A percentile compares a stretch with the other conserved stretches of the same genome.
phyloP scores from a whole-genome alignment of 1,140 invertebrate genomes.

The Brachionus angularis region DNA sequence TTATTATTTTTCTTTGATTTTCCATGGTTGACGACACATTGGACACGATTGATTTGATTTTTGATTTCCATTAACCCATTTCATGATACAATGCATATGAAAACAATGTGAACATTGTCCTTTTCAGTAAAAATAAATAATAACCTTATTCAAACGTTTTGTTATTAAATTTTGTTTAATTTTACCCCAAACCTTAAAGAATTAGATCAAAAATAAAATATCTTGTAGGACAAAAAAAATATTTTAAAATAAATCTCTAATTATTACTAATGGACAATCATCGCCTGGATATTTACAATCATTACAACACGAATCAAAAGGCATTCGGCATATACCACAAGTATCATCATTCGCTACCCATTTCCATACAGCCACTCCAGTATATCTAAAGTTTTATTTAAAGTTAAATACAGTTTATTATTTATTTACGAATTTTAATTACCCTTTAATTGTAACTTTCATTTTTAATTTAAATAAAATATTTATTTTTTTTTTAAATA shows the following conservation, averaged over 20 bases:
- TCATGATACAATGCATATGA: conserved; percentile 98
- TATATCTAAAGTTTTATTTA: conserved; percentile 64
- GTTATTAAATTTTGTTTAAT: no score
- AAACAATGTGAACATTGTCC: conserved; percentile 98
- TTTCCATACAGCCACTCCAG: conserved; percentile 90
- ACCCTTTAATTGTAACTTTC: conserved; percentile 43
- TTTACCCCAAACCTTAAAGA: conserved; percentile 72
- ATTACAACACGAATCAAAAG: conserved; percentile 95
- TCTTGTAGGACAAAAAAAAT: neutral
- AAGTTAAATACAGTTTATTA: neutral
- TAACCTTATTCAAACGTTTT: no score
- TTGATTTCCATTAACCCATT: conserved; percentile 90
- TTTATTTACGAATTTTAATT: neutral
- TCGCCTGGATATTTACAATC: conserved; percentile 97
- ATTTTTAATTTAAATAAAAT: conserved; percentile 3
- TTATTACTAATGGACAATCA: conserved; percentile 77
- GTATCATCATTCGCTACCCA: conserved; percentile 94
- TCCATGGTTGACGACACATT: conserved; percentile 97
- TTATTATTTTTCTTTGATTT: conserved; percentile 38
- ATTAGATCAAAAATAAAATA: conserved; percentile 26
- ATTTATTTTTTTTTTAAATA: no score
- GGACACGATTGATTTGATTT: conserved; percentile 91
- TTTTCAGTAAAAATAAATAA: no score
- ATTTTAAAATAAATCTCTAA: conserved; percentile 2
- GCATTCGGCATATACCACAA: conserved; percentile 97